A percentile compares a stretch with the other conserved stretches of the same genome.
Evolutionary conservation across 2,797 vertebrate genomes (phyloP).

Genomic region (Labeo calbasu): DNA sequence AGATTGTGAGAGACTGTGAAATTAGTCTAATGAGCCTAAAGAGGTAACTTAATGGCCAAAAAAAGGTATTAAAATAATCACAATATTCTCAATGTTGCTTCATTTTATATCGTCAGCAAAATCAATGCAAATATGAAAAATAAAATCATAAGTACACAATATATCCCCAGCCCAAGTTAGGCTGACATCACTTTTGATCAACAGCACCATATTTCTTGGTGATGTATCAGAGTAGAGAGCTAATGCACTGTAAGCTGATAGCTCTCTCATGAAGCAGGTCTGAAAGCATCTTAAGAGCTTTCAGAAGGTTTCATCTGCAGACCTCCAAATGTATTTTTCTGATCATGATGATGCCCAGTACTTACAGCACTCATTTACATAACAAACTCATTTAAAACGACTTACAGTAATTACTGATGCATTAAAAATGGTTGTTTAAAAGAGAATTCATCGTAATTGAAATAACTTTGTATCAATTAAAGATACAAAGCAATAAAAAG

Average conservation of each 20-base stretch:
- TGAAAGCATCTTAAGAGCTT: conserved; percentile 50
- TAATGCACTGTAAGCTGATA: conserved; percentile 50
- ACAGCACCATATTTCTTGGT: conserved; percentile 39
- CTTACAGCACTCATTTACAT: neutral
- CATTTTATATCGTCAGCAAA: neutral
- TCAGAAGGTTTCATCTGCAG: conserved; percentile 21
- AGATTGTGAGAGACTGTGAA: neutral
- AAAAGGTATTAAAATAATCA: neutral
- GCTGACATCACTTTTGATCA: conserved; percentile 25
- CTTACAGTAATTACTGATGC: neutral
- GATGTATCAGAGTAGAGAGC: conserved; percentile 28
- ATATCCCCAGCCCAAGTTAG: neutral
- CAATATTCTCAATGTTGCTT: neutral
- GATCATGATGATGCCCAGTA: neutral
- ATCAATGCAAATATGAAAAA: neutral
- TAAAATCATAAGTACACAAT: neutral
- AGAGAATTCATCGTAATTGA: neutral
- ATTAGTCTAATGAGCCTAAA: neutral
- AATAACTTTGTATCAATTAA: neutral
- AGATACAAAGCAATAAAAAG: neutral
- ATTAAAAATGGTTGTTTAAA: neutral
- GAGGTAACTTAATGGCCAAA: neutral
- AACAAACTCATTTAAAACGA: neutral
- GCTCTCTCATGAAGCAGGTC: conserved; percentile 23
- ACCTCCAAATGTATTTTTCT: neutral